Percentiles rank a stretch among this genome's conserved stretches.
phyloP scores from a whole-genome alignment of 2,797 vertebrate species.

The Alfaro cultratus region DNA sequence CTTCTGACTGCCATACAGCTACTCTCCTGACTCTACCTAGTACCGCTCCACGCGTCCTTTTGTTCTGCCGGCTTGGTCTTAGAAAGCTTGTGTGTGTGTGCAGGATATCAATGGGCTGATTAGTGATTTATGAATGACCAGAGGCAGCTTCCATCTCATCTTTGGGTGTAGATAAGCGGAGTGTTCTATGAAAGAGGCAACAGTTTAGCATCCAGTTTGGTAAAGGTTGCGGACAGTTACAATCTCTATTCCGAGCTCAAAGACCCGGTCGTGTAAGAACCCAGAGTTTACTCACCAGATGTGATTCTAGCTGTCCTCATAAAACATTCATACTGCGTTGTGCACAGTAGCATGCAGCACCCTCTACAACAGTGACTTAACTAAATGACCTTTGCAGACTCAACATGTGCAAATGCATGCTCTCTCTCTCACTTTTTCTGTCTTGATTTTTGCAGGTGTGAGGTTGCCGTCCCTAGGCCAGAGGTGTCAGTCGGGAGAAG shows the following conservation, averaged over 20 bases:
- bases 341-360: slow-evolving; percentile 47
- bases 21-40: background rate
- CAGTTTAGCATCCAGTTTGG: slow-evolving; percentile 21
- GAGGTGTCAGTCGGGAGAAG: slow-evolving; percentile 58
- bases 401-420: slow-evolving; percentile 72
- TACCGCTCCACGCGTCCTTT: background rate
- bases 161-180: background rate
- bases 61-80: background rate
- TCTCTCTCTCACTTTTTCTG: slow-evolving; percentile 48
- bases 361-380: slow-evolving; percentile 55
- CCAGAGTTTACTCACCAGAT: slow-evolving; percentile 53
- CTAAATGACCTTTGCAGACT: slow-evolving; percentile 63
- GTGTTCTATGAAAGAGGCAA: background rate
- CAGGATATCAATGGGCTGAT: background rate
- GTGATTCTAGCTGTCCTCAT: slow-evolving; percentile 41
- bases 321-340: slow-evolving; percentile 60
- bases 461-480: slow-evolving; percentile 66
- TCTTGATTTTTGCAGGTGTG: slow-evolving; percentile 67
- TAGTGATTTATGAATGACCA: slow-evolving; percentile 5
- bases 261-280: slow-evolving; percentile 54
- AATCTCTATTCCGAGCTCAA: slow-evolving; percentile 63
- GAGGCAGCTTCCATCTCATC: background rate
- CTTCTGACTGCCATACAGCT: background rate
- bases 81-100: background rate
- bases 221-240: slow-evolving; percentile 58